Evolutionary conservation across 2,113 vertebrate genomes (phyloP), one percentile per base, ranked within the genome.

Genomic region (Mus pahari): DNA sequence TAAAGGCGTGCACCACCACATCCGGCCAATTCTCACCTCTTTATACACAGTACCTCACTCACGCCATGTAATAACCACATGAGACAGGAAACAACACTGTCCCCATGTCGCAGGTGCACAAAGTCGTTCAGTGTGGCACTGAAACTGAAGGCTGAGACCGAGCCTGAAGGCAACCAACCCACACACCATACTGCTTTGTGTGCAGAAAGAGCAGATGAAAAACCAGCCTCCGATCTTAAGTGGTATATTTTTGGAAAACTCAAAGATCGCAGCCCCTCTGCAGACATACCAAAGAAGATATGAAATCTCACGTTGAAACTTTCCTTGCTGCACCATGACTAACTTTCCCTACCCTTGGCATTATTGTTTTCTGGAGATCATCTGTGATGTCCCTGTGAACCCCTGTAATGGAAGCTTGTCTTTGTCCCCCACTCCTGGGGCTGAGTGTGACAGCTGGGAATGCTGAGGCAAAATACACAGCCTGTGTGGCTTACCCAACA

Each of bases 111-210:
- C 1, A 75, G 48, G 58, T 8, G 22, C 0, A 81, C 17, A 58
- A 33, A 73, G 79, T 39, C 7, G 9, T 33, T 48, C 24, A 24
- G 60, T n/a, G 48, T 62, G 55, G 74, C 48, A 78, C 2, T 9
- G 22, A 3, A 36, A 19, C 33, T 5, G 7, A 53, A 36, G 12
- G 42, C 60, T 3, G 0, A n/a, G 50, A 48, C 0, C 2, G 1
- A 45, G 68, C 68, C 28, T 74, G 28, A 90, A 79, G 68, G 39
- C 60, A 81, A 31, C 45, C 19, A n/a, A n/a, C n/a, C n/a, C n/a
- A 50, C 60, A 42, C 1, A 58, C 64, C 14, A 16, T 5, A 48
- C 10, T 36, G 58, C n/a, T 39, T 5, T 90, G 36, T 36, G 50
- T 45, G 55, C 0, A n/a, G 50, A 64, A 33, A 20, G 39, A 89